Percentiles rank a stretch among this genome's conserved stretches.
These are phyloP conservation scores for Phorcus lineatus DNA, from an alignment of 2,888 invertebrate species.

Conservation along the genomic window DNA sequence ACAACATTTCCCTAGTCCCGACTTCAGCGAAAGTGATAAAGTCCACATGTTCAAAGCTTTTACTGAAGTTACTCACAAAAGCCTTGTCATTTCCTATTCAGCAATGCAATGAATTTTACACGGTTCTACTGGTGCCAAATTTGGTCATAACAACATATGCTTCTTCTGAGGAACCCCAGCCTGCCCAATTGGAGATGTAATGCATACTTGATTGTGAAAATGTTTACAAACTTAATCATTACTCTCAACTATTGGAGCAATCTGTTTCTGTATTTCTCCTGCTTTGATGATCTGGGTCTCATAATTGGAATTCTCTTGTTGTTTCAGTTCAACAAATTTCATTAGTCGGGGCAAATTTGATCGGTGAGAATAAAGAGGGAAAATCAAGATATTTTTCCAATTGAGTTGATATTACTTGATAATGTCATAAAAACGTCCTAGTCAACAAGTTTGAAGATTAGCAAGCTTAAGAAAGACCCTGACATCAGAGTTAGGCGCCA, in stretches of 20 bases:
- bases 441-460: not conserved
- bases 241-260: too few species aligned
- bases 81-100: too few species aligned
- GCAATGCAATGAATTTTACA: too few species aligned
- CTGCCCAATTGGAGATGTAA: too few species aligned
- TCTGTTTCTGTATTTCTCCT: too few species aligned
- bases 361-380: not conserved
- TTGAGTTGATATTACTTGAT: conserved; percentile 8
- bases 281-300: too few species aligned
- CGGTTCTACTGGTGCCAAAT: too few species aligned
- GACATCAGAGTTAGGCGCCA: not conserved
- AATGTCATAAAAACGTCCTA: not conserved
- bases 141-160: too few species aligned
- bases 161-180: too few species aligned
- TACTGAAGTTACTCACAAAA: too few species aligned
- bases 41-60: conserved; percentile 14
- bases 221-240: too few species aligned
- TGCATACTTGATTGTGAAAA: too few species aligned
- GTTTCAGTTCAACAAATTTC: not conserved
- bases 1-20: not conserved
- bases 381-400: conserved; percentile 1
- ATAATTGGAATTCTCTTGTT: not conserved
- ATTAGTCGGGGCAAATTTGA: conserved; percentile 2
- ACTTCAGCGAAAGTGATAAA: not conserved
- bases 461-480: not conserved